Evolutionary conservation across 2,888 invertebrate species (phyloP), one percentile per base, ranked within the genome.

Genomic region (Sylvicola fuscatus): DNA sequence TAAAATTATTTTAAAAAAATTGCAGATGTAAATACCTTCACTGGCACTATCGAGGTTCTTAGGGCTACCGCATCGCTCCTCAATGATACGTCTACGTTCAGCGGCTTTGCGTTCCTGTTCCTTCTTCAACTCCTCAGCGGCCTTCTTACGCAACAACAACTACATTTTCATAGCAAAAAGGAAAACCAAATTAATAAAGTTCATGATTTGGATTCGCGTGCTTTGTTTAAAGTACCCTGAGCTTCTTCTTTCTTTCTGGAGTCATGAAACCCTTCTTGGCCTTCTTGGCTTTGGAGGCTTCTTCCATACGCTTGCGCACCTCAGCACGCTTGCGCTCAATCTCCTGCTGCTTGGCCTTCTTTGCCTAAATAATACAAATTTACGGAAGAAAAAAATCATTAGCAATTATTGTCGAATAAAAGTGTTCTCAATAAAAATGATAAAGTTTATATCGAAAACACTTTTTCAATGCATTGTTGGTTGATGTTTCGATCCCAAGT

Each of bases 191-290:
- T n/a, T n/a, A n/a, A n/a, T n/a, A n/a, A n/a, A n/a, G n/a, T n/a
- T n/a, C n/a, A n/a, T 8, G 8, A 21, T 21, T 4, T 21, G 21
- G 8, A 6, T 21, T 6, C 11, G 21, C 27, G 34, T 13, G 29
- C 32, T n/a, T 34, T 33, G 16, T 33, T 12, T 3, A 21, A 32
- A 28, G 70, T 58, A 93, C 93, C 76, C 95, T 82, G 58, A 97
- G 87, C 66, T 95, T 93, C 86, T 95, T 97, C 84, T 97, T 97
- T 68, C 97, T 90, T 68, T 97, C 95, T 43, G 95, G 93, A 56
- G 97, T 93, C 89, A 93, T 93, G 79, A 97, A 95, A 75, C 97
- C 97, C 70, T 95, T 97, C 82, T 97, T 97, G 61, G 89, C 90
- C 70, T 92, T 93, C 70, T 95, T 95, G 60, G 87, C 89, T 62